A percentile compares a stretch with the other conserved stretches of the same genome.
Conservation (phyloP, 2,113 vertebrate species). For the Gallinago media region DNA sequence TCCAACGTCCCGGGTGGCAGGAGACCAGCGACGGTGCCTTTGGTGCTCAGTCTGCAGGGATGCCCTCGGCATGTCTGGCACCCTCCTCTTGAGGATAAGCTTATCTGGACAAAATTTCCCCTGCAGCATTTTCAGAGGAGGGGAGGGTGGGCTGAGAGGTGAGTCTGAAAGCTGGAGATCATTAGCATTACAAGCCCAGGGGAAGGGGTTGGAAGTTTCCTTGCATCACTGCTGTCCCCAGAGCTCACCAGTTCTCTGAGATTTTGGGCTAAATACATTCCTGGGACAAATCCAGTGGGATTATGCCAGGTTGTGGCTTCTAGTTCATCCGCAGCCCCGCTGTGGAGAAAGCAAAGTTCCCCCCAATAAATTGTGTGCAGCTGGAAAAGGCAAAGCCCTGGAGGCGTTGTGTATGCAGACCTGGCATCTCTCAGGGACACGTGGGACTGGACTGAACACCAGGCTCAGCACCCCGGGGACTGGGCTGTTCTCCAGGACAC, state of each 20-base stretch:
- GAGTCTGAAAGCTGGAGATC: not conserved
- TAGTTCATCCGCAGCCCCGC: not conserved
- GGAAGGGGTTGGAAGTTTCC: not conserved
- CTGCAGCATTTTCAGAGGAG: not conserved
- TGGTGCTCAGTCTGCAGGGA: not conserved
- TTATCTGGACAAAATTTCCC: not conserved
- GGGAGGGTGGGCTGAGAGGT: not conserved
- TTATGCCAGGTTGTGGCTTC: not conserved
- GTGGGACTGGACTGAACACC: not conserved
- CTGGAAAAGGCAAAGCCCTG: not conserved
- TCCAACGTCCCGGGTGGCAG: not conserved
- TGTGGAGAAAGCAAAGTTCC: not conserved
- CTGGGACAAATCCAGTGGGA: not conserved
- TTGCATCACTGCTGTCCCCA: not conserved
- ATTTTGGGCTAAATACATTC: not conserved
- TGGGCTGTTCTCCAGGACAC: not conserved
- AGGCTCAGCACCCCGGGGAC: not conserved
- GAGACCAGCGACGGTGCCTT: not conserved
- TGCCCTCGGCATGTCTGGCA: not conserved
- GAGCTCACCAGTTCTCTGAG: not conserved
- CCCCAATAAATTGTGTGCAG: not conserved
- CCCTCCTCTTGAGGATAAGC: not conserved
- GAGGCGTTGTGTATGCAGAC: not conserved
- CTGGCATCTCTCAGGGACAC: rapidly evolving
- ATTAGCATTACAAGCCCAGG: not conserved